Base-by-base conservation (phyloP, 2,888 invertebrate genomes). In the Monochamus alternatus region DNA sequence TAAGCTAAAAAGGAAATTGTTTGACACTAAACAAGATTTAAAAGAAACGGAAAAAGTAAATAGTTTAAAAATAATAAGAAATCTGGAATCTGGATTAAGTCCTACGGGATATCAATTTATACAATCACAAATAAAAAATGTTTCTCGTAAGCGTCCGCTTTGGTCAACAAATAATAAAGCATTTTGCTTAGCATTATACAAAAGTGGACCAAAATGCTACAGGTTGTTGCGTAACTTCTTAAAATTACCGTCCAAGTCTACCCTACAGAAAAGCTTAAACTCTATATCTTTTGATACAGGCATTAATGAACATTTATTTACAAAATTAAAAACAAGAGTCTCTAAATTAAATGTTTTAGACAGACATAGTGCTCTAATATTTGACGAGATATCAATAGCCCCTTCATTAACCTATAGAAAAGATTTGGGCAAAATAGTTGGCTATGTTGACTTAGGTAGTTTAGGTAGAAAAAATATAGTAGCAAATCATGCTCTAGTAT, bases 401-500 rank as follows among this genome's bases (percentile, higher is more conserved):
- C 47, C 47, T 1, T 47, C 47, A 7, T 10, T 47, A 47, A 47
- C 51, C 10, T 51, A 51, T 51, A 51, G 10, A n/a, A 51, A 51
- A 10, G 51, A 51, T 51, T 51, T 5, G n/a, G 10, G 51, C 2
- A 51, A 51, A 51, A n/a, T n/a, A n/a, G 9, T 51, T n/a, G 51
- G 51, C 3, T 59, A 59, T 59, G 59, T 30, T 59, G 59, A 59
- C 10, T 31, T 59, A 0, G 59, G 59, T 22, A 12, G 12, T 31
- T 31, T 59, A 31, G 30, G 10, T 30, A 22, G 59, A 59, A 22
- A 59, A 59, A 22, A 59, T 32, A n/a, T 30, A 1, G 4, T 59
- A 59, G 59, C 58, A n/a, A 58, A 3, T 58, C 58, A 58, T 22
- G 22, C 58, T 14, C 14, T 58, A 22, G 58, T 58, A 22, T 58